These are phyloP conservation scores for Arge pagana DNA, from an alignment of 2,888 invertebrate genomes.

Conservation along the genomic window DNA sequence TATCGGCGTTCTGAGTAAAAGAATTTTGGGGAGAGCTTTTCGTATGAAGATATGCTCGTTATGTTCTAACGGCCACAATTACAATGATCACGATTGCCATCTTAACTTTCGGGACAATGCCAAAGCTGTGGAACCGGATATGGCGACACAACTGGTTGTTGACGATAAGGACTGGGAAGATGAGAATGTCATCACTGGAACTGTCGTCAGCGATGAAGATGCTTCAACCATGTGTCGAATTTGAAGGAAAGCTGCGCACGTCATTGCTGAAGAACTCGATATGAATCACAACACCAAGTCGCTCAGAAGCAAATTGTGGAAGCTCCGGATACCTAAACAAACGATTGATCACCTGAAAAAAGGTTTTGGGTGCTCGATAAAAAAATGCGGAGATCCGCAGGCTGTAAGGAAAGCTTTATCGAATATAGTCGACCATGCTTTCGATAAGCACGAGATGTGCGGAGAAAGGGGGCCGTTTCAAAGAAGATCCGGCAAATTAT, in stretches of 20 bases:
- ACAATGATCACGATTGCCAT: constrained; percentile 23
- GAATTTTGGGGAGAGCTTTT: constrained; percentile 15
- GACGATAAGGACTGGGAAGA: constrained; percentile 7
- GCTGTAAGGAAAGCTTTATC: constrained; percentile 18
- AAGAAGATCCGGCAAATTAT: too few relatives aligned
- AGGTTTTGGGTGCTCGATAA: constrained; percentile 23
- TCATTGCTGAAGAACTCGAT: constrained; percentile 9
- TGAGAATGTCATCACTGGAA: constrained; percentile 23
- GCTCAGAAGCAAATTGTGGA: constrained; percentile 20
- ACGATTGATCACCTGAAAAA: constrained; percentile 17
- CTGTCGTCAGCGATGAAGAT: constrained; percentile 28
- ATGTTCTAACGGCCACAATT: constrained; percentile 3
- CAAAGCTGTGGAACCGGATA: constrained; percentile 27
- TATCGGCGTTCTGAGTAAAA: constrained; percentile 6
- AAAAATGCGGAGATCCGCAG: constrained; percentile 19
- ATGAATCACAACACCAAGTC: constrained; percentile 22
- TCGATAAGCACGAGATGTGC: too few relatives aligned
- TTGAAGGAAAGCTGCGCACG: constrained; percentile 11
- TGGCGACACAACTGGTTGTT: constrained; percentile 19
- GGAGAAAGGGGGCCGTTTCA: constrained; percentile 14
- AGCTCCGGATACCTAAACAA: constrained; percentile 15
- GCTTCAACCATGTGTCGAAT: constrained; percentile 26
- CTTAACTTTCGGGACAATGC: constrained; percentile 20
- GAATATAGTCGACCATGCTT: constrained; percentile 24
- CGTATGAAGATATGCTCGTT: constrained; percentile 11